phyloP scores from a whole-genome alignment of 1,140 invertebrate genomes.

The Delia radicum region DNA sequence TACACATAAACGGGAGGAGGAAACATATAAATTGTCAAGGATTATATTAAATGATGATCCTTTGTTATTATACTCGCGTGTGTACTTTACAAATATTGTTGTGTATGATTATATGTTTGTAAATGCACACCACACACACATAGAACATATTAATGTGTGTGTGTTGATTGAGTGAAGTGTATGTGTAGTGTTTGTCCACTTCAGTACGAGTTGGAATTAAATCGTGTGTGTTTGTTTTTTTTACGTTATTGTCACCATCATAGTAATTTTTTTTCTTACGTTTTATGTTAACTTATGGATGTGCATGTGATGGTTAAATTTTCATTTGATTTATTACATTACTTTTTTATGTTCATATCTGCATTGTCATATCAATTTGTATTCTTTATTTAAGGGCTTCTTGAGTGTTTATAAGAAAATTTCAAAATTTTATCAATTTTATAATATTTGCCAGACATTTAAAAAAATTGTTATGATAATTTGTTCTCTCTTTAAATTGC shows the following conservation, averaged over 20 bases:
- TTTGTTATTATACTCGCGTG: slow-evolving; percentile 26
- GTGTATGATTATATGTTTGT: background rate
- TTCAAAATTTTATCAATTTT: no score
- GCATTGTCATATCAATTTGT: background rate
- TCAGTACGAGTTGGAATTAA: no score
- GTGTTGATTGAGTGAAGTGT: background rate
- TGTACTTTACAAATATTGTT: background rate
- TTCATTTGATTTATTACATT: background rate
- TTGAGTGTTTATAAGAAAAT: no score
- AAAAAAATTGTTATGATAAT: background rate
- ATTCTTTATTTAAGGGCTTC: background rate
- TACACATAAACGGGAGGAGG: background rate
- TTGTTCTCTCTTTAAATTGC: slow-evolving; percentile 41
- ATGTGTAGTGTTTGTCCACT: background rate
- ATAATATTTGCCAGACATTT: no score
- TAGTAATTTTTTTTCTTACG: no score
- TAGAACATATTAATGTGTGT: background rate
- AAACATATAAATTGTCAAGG: slow-evolving; percentile 24
- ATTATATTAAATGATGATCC: slow-evolving; percentile 30
- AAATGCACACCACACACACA: no score
- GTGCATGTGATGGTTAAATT: background rate
- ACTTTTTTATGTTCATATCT: background rate
- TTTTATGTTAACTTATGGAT: no score
- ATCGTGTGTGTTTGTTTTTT: background rate
- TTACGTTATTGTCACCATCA: background rate